Evolutionary conservation across 2,888 invertebrate species (phyloP), one percentile per base, ranked within the genome.

Genomic region (Rhimphoctona megacephalus): DNA sequence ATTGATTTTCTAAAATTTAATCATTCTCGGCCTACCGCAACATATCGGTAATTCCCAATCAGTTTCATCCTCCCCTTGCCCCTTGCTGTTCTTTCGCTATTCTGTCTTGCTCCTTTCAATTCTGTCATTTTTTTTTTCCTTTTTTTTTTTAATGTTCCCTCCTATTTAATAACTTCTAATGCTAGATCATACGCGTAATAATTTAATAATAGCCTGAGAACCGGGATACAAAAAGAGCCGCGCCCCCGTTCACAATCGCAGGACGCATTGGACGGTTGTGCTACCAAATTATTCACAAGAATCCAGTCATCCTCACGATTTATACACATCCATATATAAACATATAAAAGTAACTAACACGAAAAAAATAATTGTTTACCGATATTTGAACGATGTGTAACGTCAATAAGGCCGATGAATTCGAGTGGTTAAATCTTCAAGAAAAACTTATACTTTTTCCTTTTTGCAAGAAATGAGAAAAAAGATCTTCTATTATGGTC

Each of bases 161-260:
- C 81, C 83, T 88, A 86, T 89, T 87, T 89, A 87, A 88, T 90
- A 86, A 92, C 90, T 91, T 90, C 84, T 89, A 89, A 89, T 91
- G 90, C 88, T 91, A 90, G 91, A 86, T 89, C 91, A 89, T 91
- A 91, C 91, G 91, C 90, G 89, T 91, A 91, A 91, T 92, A 91
- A 92, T 92, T 92, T 90, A 92, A 92, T 92, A 91, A 81, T 83
- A 81, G 86, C 77, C 76, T 33, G 66, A 74, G 43, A 78, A 33
- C 52, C 70, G 81, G 83, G 57, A 64, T 80, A 57, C 52, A 57
- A 46, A 39, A 79, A 57, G 8, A 30, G 33, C 52, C 22, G 25
- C 70, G 64, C 82, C 36, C 66, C 66, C 43, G 52, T 74, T 57
- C 82, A 57, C 83, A 69, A 86, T 83, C 86, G 86, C 86, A 86